Evolutionary conservation across 2,888 invertebrate genomes (phyloP).

Genomic region (Polydrusus pterygomalis): DNA sequence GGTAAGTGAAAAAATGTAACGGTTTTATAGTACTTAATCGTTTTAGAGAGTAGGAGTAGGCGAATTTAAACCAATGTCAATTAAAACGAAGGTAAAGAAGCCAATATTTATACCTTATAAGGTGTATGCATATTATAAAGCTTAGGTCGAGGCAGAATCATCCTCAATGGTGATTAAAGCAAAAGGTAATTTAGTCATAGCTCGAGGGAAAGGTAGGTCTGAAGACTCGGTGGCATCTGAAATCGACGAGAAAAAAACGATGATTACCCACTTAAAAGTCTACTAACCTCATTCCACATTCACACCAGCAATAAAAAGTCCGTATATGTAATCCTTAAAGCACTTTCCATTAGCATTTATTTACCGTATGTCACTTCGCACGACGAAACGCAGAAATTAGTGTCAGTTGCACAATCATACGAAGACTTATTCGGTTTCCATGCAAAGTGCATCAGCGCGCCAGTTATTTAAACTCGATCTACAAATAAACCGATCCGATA

Average conservation of each 20-base stretch:
- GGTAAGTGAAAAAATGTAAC: too few species aligned
- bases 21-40: too few species aligned
- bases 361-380: constrained; percentile 37
- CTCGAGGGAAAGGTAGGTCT: constrained; percentile 5
- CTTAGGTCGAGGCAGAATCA: too few species aligned
- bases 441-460: constrained; percentile 34
- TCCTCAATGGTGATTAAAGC: too few species aligned
- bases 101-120: too few species aligned
- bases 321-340: constrained; percentile 53
- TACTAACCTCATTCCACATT: constrained; percentile 63
- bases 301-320: constrained; percentile 51
- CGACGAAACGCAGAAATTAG: constrained; percentile 33
- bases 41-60: too few species aligned
- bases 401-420: constrained; percentile 42
- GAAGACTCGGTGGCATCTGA: constrained; percentile 12
- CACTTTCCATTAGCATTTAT: constrained; percentile 52
- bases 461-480: constrained; percentile 30
- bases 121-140: too few species aligned
- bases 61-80: too few species aligned
- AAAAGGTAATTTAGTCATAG: too few species aligned
- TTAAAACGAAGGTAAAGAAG: too few species aligned
- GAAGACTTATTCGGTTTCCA: constrained; percentile 26
- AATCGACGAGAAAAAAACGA: constrained; percentile 5
- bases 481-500: constrained; percentile 37
- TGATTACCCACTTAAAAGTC: constrained; percentile 22